Conservation (phyloP, 2,797 vertebrate genomes). For the Propithecus perrieri region DNA sequence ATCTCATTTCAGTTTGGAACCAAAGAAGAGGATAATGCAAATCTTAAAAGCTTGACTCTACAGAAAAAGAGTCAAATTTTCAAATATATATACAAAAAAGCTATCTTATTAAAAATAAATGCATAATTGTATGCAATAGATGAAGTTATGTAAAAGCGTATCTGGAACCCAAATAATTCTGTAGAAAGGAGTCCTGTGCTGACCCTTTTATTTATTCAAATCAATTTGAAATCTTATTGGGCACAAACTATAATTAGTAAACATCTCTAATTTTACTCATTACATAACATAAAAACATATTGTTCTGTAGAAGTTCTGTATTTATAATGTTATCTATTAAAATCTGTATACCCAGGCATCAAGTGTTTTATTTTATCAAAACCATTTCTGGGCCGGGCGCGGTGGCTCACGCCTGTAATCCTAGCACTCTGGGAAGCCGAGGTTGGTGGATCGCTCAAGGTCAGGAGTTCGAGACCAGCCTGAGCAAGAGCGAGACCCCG, state of each 20-base stretch:
- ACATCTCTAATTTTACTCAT: neutral
- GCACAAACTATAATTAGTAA: neutral
- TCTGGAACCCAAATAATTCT: neutral
- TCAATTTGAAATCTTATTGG: neutral
- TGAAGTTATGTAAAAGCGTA: neutral
- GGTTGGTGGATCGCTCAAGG: too few relatives aligned
- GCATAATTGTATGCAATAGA: neutral
- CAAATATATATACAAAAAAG: neutral
- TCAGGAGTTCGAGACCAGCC: too few relatives aligned
- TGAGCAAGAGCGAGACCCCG: too few relatives aligned
- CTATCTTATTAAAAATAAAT: neutral
- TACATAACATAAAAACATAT: neutral
- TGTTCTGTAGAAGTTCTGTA: neutral
- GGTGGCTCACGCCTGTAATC: too few relatives aligned
- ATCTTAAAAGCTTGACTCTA: neutral
- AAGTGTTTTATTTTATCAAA: slow-evolving; percentile 1
- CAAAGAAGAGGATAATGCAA: neutral
- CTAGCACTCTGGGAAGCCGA: too few relatives aligned
- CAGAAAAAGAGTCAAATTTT: neutral
- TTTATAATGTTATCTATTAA: neutral
- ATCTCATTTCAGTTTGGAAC: neutral
- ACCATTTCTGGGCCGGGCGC: neutral
- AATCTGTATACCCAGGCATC: neutral
- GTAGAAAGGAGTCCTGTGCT: neutral
- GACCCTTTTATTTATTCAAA: neutral